Percentiles rank a stretch among this genome's conserved stretches.
phyloP scores from a whole-genome alignment of 2,113 vertebrate genomes.

The Poeciliopsis prolifica region DNA sequence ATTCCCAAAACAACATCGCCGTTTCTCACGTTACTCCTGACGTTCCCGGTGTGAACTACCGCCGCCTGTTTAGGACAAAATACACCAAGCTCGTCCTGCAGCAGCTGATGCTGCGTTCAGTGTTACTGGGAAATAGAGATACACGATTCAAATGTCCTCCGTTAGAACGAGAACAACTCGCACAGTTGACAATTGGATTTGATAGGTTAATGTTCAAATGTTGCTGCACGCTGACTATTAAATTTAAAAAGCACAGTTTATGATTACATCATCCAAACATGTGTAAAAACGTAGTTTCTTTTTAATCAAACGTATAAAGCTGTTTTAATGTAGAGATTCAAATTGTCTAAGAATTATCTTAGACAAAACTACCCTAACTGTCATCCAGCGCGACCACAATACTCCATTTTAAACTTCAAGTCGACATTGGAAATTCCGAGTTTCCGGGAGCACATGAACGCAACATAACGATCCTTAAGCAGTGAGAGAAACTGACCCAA shows the following conservation, averaged over 20 bases:
- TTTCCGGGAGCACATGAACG: not conserved
- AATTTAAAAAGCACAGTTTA: no score
- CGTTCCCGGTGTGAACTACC: not conserved
- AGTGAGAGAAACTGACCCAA: not conserved
- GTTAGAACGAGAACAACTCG: no score
- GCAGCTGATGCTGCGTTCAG: slow-evolving; percentile 8
- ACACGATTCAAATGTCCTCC: no score
- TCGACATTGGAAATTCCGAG: not conserved
- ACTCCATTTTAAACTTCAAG: not conserved
- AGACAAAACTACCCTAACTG: not conserved
- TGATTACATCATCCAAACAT: no score
- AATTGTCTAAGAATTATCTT: not conserved
- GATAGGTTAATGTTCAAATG: no score
- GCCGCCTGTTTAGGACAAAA: not conserved
- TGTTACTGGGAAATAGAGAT: not conserved
- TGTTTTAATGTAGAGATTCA: not conserved
- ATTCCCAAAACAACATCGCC: not conserved
- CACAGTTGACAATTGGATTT: no score
- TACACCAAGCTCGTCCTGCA: slow-evolving; percentile 1
- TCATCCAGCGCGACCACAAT: not conserved
- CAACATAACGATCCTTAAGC: not conserved
- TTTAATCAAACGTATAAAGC: not conserved
- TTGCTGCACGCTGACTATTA: no score
- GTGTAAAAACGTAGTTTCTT: no score
- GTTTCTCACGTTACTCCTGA: rapidly evolving